Base-by-base conservation (phyloP, 2,888 invertebrate species). In the Alsophila aescularia region DNA sequence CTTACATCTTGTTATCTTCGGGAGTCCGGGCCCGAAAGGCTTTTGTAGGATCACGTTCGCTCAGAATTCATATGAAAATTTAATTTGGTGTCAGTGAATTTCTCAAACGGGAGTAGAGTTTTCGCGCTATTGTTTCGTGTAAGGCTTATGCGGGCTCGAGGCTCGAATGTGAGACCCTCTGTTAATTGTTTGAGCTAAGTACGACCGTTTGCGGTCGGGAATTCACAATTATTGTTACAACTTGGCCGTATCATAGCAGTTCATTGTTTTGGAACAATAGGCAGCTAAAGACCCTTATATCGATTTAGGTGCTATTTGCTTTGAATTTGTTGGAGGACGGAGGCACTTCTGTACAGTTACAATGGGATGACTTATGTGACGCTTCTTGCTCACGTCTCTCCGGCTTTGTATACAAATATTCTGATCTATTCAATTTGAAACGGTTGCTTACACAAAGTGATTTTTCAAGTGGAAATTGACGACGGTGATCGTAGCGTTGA, bases 151-250 rank as follows among this genome's bases (percentile, higher is more conserved):
- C 83, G 85, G 87, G 89, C 82, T 85, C 84, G 81, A 68, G 73
- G 64, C 72, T 70, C 77, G 73, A 83, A 86, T 83, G 82, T 85
- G 83, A 80, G 78, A 75, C 82, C 84, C 77, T 73, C 75, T 80
- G 88, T 85, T 89, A 87, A 88, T 90, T 89, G 85, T 88, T 86
- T 82, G 81, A 85, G 82, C 83, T 85, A 81, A 87, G 82, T 81
- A 79, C 81, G 81, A 84, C 74, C 83, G 77, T 81, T 81, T 83
- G 83, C 75, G 85, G 84, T 72, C 67, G 73, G 71, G 79, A 76
- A 82, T 85, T 83, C 81, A 77, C 82, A 85, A 84, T 85, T 82
- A 85, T 82, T 85, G 81, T 82, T 79, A 85, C 82, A 82, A 84
- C 77, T 85, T 76, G 74, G 74, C 78, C 77, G 78, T 84, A 82